These are phyloP conservation scores for Rhodinocichla rosea DNA, from an alignment of 2,113 vertebrate genomes.

Conservation along the genomic window DNA sequence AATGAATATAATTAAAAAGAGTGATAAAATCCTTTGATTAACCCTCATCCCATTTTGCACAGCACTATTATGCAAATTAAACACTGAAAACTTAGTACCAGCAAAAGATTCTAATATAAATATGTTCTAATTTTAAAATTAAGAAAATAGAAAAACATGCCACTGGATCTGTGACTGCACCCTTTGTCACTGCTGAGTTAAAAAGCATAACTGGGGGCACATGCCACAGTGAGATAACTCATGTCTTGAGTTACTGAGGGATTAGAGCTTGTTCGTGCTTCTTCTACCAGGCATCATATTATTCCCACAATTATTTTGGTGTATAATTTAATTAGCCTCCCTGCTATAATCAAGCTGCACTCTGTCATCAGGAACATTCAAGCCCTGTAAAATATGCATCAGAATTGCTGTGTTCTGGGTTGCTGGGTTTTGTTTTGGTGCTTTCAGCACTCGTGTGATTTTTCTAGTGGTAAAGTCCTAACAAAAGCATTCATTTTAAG, in stretches of 20 bases:
- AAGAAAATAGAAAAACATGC: background rate
- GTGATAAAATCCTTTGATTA: conserved; percentile 78
- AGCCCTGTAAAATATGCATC: background rate
- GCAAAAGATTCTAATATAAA: conserved; percentile 45
- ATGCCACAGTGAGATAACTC: background rate
- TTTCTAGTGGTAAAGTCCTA: background rate
- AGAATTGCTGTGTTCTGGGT: background rate
- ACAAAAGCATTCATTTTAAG: background rate
- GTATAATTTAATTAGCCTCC: conserved; percentile 40
- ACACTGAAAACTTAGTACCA: conserved; percentile 50
- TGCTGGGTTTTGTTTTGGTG: background rate
- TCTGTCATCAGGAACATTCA: background rate
- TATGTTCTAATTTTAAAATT: conserved; percentile 47
- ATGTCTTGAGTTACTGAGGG: background rate
- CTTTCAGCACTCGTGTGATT: background rate
- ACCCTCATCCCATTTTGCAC: conserved; percentile 66
- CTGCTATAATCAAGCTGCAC: conserved; percentile 2
- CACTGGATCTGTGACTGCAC: background rate
- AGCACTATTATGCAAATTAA: conserved; percentile 70
- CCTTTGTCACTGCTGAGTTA: background rate
- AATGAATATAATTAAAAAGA: conserved; percentile 77
- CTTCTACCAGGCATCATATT: background rate
- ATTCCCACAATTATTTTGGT: conserved; percentile 13
- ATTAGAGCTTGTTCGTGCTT: background rate
- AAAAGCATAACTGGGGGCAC: background rate